These are phyloP conservation scores for Microcebus ravelobensis DNA, from an alignment of 2,113 vertebrate genomes.

Conservation along the genomic window DNA sequence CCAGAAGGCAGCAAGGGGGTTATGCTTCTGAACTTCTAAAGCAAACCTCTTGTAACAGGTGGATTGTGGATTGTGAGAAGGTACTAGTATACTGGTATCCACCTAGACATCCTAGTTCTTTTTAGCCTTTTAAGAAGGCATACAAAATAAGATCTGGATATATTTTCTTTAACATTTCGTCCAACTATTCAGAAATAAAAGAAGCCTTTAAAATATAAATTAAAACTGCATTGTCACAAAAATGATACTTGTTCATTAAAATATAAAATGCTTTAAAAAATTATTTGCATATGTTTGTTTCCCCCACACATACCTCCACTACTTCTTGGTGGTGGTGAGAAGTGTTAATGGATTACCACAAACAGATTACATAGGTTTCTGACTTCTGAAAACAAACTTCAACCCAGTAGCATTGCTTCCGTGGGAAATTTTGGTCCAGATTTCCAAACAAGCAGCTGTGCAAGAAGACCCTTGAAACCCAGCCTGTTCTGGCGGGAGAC, in stretches of 20 bases:
- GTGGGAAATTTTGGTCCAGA: not conserved
- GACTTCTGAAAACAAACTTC: not conserved
- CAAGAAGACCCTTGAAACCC: not conserved
- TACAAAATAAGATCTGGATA: not conserved
- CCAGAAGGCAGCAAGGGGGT: not conserved
- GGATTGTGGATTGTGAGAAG: no score
- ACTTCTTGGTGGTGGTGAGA: not conserved
- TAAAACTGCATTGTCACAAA: not conserved
- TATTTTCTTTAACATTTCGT: not conserved
- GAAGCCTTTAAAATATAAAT: not conserved
- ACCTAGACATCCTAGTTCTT: not conserved
- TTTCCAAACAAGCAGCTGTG: not conserved
- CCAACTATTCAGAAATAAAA: slow-evolving; percentile 1
- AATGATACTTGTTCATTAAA: not conserved
- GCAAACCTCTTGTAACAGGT: not conserved
- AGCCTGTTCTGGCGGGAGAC: not conserved
- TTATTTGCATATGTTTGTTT: not conserved
- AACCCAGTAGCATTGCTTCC: not conserved
- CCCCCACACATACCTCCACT: no score
- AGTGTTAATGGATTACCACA: not conserved
- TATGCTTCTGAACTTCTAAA: not conserved
- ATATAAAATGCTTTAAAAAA: not conserved
- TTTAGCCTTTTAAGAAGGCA: not conserved
- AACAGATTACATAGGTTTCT: not conserved
- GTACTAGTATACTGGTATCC: not conserved